Evolutionary conservation across 2,888 invertebrate genomes (phyloP).

Genomic region (Sminthurides aquaticus): DNA sequence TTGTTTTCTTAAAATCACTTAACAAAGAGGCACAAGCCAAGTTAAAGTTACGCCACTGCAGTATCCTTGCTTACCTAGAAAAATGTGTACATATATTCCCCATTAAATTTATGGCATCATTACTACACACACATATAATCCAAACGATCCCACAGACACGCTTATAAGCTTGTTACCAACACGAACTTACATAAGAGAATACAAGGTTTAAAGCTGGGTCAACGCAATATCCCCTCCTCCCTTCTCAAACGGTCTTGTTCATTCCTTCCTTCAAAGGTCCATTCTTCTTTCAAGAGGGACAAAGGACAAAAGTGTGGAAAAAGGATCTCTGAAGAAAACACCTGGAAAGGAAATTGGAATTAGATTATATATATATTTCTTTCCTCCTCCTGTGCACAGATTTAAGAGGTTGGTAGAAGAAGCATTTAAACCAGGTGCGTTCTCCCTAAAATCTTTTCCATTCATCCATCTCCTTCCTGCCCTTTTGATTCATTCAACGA

Average conservation of each 20-base stretch:
- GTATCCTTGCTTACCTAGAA: background rate
- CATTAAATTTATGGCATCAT: background rate
- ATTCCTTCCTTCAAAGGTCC: background rate
- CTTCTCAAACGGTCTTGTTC: background rate
- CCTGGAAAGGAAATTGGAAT: conserved; percentile 1
- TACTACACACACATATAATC: background rate
- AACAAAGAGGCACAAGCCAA: background rate
- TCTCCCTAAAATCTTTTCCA: background rate
- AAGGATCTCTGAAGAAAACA: background rate
- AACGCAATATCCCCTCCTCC: background rate
- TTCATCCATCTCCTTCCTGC: background rate
- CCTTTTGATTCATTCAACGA: background rate
- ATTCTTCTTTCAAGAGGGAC: background rate
- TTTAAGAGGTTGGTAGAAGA: too few species aligned
- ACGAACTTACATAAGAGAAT: background rate
- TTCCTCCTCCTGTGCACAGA: background rate
- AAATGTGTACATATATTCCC: background rate
- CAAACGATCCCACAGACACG: background rate
- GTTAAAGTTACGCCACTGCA: background rate
- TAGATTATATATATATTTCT: background rate
- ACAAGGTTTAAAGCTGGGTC: too few species aligned
- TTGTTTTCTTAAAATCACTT: background rate
- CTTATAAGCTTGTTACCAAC: background rate
- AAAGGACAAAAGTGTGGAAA: background rate
- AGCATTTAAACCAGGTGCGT: background rate